A percentile compares a stretch with the other conserved stretches of the same genome.
phyloP scores from a whole-genome alignment of 2,797 vertebrate genomes.

The Selene dorsalis region DNA sequence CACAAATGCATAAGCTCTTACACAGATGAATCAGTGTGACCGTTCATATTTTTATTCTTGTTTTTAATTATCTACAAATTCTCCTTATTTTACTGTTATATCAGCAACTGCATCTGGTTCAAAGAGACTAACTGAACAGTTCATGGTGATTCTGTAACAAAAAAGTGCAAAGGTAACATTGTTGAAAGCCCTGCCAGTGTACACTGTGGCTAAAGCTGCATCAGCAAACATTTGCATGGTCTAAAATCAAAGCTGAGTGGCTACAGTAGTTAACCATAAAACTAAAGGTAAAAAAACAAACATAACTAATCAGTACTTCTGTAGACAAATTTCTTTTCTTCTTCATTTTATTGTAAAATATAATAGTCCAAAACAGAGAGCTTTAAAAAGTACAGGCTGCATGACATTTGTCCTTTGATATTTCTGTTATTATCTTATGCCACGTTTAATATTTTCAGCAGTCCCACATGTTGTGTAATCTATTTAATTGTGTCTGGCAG shows the following conservation, averaged over 20 bases:
- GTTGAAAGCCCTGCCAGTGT: conserved; percentile 25
- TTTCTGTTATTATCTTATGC: background rate
- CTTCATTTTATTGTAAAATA: background rate
- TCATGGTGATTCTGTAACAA: conserved; percentile 1
- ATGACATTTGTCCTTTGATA: background rate
- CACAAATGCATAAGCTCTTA: background rate
- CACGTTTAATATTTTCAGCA: background rate
- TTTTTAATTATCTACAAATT: background rate
- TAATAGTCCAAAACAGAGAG: background rate
- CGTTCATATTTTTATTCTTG: too few relatives aligned
- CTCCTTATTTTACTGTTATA: background rate
- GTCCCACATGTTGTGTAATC: background rate
- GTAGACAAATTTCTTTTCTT: background rate
- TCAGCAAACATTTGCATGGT: conserved; percentile 24
- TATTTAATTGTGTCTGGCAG: background rate
- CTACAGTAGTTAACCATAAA: conserved; percentile 14
- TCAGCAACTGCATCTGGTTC: background rate
- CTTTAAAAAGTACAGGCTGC: background rate
- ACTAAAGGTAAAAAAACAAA: background rate
- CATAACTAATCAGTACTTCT: background rate
- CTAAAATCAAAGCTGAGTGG: conserved; percentile 11
- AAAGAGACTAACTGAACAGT: background rate
- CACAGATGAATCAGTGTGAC: background rate
- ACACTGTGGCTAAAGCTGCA: conserved; percentile 13
- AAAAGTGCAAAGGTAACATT: conserved; percentile 37